Percentiles rank a stretch among this genome's conserved stretches.
Evolutionary conservation across 2,113 vertebrate species (phyloP).

Genomic region (Rhea americana): DNA sequence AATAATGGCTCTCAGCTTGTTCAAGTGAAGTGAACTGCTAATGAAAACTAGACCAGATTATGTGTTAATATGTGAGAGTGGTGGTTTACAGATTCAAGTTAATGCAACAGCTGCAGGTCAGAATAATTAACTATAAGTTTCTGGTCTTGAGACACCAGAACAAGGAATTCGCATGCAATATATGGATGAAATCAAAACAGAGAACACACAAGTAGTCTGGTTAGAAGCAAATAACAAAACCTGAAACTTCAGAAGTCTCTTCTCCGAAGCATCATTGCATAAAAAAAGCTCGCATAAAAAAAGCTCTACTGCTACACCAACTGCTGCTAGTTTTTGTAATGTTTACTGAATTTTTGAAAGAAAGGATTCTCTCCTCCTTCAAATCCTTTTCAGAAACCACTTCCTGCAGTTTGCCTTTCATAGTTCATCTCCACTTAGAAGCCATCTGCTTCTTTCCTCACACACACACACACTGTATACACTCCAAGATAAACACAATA

Average conservation of each 20-base stretch:
- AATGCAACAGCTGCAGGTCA: neutral
- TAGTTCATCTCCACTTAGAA: conserved; percentile 39
- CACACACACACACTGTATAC: neutral
- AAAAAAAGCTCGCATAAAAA: neutral
- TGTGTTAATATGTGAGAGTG: neutral
- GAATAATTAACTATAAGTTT: conserved; percentile 35
- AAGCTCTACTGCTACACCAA: neutral
- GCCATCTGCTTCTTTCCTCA: conserved; percentile 48
- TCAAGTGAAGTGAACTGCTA: neutral
- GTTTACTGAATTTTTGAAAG: neutral
- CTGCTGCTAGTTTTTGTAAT: neutral
- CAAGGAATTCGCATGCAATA: neutral
- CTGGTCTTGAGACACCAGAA: neutral
- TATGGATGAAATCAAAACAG: neutral
- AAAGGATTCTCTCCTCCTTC: neutral
- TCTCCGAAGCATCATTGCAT: neutral
- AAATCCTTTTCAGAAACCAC: conserved; percentile 31
- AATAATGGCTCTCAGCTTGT: neutral
- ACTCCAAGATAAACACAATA: conserved; percentile 36
- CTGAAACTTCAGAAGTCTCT: neutral
- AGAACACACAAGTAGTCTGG: neutral
- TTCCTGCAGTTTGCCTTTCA: conserved; percentile 13
- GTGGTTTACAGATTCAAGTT: conserved; percentile 14
- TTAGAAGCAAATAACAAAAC: neutral
- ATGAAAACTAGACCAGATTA: neutral